phyloP scores from a whole-genome alignment of 2,797 vertebrate genomes.

The Geotrypetes seraphini region DNA sequence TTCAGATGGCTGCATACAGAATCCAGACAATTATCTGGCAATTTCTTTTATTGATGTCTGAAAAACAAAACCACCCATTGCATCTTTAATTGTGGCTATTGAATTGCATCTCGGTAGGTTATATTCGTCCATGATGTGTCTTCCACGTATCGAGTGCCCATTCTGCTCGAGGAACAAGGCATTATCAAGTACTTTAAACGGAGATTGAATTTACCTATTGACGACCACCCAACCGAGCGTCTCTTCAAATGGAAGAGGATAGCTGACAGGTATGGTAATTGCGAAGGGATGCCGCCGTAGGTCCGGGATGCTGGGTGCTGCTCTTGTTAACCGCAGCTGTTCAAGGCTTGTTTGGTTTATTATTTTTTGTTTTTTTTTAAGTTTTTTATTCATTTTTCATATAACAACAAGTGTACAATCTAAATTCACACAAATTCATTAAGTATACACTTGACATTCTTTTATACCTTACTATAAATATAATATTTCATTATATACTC shows the following conservation, averaged over 20 bases:
- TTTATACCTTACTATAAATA: no score
- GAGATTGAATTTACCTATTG: conserved; percentile 53
- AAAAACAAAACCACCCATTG: neutral
- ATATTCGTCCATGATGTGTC: conserved; percentile 66
- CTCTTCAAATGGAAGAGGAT: conserved; percentile 61
- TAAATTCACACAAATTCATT: no score
- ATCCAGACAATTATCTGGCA: neutral
- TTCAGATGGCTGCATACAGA: no score
- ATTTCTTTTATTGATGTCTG: neutral
- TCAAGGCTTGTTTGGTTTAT: no score
- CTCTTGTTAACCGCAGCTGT: no score
- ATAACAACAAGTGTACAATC: no score
- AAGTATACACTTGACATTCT: no score
- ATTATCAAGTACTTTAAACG: conserved; percentile 58
- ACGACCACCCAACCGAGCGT: conserved; percentile 46
- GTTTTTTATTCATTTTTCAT: no score
- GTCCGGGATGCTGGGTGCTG: no score
- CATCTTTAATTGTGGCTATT: neutral
- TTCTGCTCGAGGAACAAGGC: conserved; percentile 60
- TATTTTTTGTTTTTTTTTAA: no score
- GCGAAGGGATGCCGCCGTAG: no score
- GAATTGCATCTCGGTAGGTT: conserved; percentile 31
- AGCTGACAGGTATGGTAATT: conserved; percentile 70
- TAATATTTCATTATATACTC: no score
- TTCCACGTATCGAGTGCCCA: conserved; percentile 59